Percentiles rank a stretch among this genome's conserved stretches.
Conservation (phyloP, 1,140 invertebrate species). For the Argopecten irradians region DNA sequence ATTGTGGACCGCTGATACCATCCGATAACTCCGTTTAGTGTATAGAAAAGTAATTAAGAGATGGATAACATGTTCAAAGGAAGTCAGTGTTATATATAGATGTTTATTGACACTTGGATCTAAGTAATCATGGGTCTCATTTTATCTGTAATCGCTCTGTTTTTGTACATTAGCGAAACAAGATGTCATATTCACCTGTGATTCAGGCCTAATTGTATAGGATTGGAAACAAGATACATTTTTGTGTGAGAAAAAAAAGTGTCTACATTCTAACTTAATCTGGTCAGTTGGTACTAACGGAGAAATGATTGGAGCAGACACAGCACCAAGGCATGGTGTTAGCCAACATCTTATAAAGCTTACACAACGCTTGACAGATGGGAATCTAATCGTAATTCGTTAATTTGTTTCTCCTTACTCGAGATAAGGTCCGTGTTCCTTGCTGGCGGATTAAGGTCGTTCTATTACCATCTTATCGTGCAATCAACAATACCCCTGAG, state of each 20-base stretch:
- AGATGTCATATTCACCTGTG: neutral
- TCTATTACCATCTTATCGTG: neutral
- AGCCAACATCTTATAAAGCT: too few relatives aligned
- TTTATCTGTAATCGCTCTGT: neutral
- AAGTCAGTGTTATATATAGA: too few relatives aligned
- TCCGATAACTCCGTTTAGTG: too few relatives aligned
- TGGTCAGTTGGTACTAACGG: neutral
- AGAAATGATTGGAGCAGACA: neutral
- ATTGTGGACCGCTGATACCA: too few relatives aligned
- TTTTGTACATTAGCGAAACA: neutral
- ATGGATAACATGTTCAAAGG: too few relatives aligned
- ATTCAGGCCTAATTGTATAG: neutral
- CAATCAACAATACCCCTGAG: neutral
- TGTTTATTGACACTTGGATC: too few relatives aligned
- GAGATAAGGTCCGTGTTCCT: neutral
- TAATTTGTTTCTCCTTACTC: neutral
- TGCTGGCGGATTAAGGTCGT: neutral
- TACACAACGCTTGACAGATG: neutral
- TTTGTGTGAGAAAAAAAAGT: neutral
- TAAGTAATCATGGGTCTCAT: neutral
- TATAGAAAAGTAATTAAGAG: too few relatives aligned
- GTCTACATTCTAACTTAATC: neutral
- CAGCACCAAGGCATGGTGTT: neutral
- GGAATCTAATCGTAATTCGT: neutral
- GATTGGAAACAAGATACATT: neutral